Percentiles rank a stretch among this genome's conserved stretches.
Evolutionary conservation across 2,113 vertebrate species (phyloP).

Genomic region (Myrmecophaga tridactyla): DNA sequence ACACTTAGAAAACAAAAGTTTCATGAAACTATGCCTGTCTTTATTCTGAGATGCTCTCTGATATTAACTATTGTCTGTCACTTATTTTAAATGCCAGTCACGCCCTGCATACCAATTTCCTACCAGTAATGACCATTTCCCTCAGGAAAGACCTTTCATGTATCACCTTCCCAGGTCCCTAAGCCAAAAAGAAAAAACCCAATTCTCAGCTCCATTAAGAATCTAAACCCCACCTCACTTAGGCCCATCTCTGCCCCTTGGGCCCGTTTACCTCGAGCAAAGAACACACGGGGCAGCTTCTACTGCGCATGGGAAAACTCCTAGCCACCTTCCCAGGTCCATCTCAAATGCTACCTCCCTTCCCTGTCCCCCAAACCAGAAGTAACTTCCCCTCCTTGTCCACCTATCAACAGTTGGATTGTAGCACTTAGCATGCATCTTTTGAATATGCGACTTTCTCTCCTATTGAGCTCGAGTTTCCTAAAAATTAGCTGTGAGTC

Average conservation of each 20-base stretch:
- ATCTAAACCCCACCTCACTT: background rate
- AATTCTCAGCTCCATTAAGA: background rate
- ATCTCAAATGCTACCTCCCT: background rate
- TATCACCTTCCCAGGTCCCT: background rate
- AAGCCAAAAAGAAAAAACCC: background rate
- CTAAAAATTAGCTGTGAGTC: background rate
- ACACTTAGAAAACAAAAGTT: background rate
- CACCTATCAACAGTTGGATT: background rate
- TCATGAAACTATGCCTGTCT: accelerated
- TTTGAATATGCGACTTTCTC: background rate
- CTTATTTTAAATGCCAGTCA: background rate
- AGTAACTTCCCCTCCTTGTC: background rate
- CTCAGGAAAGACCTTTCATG: background rate
- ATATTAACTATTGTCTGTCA: background rate
- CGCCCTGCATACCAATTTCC: background rate
- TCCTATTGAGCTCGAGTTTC: background rate
- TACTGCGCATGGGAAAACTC: background rate
- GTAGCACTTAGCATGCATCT: background rate
- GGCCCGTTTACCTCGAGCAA: background rate
- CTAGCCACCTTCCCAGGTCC: background rate
- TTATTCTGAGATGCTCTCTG: background rate
- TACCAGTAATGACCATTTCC: background rate
- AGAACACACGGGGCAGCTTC: background rate
- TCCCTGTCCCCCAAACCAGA: background rate
- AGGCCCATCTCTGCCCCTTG: background rate